These are phyloP conservation scores for Listronotus bonariensis DNA, from an alignment of 1,140 invertebrate species.

Conservation along the genomic window DNA sequence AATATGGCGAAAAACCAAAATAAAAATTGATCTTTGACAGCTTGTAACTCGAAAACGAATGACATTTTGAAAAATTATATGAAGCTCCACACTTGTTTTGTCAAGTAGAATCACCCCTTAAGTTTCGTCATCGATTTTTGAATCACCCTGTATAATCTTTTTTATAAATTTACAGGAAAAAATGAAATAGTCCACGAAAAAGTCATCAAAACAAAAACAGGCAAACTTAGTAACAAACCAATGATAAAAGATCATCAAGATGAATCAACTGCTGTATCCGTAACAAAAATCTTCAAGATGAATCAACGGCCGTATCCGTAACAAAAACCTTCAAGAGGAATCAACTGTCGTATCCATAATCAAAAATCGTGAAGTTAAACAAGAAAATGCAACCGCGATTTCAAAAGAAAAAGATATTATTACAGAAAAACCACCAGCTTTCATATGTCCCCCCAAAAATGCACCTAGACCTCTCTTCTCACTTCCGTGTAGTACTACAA, in stretches of 20 bases:
- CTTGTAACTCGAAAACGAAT: too few relatives aligned
- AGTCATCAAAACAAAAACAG: constrained; percentile 7
- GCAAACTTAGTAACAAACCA: constrained; percentile 2
- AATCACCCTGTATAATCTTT: too few relatives aligned
- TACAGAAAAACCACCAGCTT: not conserved
- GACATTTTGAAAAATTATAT: too few relatives aligned
- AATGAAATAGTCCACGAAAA: constrained; percentile 16
- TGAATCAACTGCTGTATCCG: not conserved
- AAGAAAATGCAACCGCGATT: not conserved
- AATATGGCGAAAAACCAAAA: too few relatives aligned
- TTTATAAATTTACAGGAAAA: constrained; percentile 13
- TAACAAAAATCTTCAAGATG: too few relatives aligned
- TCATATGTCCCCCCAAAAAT: constrained; percentile 42
- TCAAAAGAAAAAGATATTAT: not conserved
- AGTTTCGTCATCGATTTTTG: too few relatives aligned
- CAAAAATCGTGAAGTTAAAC: not conserved
- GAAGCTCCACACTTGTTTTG: too few relatives aligned
- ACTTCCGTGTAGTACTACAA: constrained; percentile 39
- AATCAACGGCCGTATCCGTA: too few relatives aligned
- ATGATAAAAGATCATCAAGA: not conserved
- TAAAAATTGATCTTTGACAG: too few relatives aligned
- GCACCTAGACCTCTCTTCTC: constrained; percentile 36
- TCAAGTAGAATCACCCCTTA: too few relatives aligned
- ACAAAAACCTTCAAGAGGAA: too few relatives aligned
- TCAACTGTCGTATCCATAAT: too few relatives aligned